These are phyloP conservation scores for Dromococcyx pavoninus DNA, from an alignment of 2,797 vertebrate genomes.

Conservation along the genomic window DNA sequence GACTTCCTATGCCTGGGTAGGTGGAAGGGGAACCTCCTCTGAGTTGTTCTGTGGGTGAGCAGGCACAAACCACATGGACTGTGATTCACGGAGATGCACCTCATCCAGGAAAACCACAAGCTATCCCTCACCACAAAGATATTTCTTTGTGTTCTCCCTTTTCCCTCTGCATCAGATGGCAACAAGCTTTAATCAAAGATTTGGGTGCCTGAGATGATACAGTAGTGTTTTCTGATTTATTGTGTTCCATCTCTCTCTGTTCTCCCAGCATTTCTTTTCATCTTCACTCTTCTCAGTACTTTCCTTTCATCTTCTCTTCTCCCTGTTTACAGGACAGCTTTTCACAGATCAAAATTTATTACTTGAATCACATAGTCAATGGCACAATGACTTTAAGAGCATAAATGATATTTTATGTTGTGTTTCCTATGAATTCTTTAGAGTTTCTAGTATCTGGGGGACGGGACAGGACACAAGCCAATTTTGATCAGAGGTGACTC, in stretches of 20 bases:
- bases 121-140: neutral
- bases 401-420: neutral
- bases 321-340: neutral
- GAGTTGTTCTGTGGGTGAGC: neutral
- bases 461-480: neutral
- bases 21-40: neutral
- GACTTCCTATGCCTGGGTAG: neutral
- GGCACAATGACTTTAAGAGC: neutral
- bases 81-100: neutral
- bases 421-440: neutral
- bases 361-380: neutral
- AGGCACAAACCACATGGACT: neutral
- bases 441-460: neutral
- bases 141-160: neutral
- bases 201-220: neutral
- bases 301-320: neutral
- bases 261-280: neutral
- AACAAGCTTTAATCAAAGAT: neutral
- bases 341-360: neutral
- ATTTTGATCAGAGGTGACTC: neutral
- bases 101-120: neutral
- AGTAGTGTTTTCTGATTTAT: neutral
- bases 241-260: neutral
- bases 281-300: neutral
- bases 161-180: neutral